phyloP scores from a whole-genome alignment of 2,113 vertebrate species.

The Spermophilus dauricus region DNA sequence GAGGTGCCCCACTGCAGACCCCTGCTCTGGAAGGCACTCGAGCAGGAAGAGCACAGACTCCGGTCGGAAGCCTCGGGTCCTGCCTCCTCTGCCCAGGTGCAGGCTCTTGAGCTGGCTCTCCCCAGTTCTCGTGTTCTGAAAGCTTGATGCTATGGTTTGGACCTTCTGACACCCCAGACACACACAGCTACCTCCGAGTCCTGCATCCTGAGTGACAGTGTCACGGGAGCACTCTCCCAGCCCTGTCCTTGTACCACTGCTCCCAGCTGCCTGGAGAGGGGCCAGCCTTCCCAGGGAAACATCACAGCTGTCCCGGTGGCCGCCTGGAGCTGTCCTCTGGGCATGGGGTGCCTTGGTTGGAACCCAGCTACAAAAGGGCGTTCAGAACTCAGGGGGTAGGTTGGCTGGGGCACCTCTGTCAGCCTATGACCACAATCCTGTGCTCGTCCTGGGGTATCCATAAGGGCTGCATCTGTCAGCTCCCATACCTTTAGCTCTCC shows the following conservation, averaged over 20 bases:
- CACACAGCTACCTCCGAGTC: rapidly evolving
- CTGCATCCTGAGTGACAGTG: rapidly evolving
- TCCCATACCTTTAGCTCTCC: background rate
- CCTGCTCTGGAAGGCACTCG: rapidly evolving
- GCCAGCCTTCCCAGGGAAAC: background rate
- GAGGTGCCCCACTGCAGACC: rapidly evolving
- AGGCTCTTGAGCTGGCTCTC: background rate
- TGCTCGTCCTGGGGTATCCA: background rate
- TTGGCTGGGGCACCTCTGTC: too few relatives aligned
- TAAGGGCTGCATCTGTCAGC: too few relatives aligned
- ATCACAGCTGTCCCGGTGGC: rapidly evolving
- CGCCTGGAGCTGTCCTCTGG: background rate
- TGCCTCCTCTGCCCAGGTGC: rapidly evolving
- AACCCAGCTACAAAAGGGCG: rapidly evolving
- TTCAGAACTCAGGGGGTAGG: background rate
- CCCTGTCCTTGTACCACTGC: rapidly evolving
- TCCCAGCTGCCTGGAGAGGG: background rate
- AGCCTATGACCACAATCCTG: too few relatives aligned
- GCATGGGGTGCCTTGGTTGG: rapidly evolving
- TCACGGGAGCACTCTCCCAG: rapidly evolving
- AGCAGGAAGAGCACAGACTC: rapidly evolving
- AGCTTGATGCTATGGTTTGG: rapidly evolving
- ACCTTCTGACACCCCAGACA: rapidly evolving
- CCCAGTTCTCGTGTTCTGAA: rapidly evolving
- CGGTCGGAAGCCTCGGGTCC: rapidly evolving